Evolutionary conservation across 2,888 invertebrate species (phyloP), one percentile per base, ranked within the genome.

Genomic region (Drosophila mulleri): DNA sequence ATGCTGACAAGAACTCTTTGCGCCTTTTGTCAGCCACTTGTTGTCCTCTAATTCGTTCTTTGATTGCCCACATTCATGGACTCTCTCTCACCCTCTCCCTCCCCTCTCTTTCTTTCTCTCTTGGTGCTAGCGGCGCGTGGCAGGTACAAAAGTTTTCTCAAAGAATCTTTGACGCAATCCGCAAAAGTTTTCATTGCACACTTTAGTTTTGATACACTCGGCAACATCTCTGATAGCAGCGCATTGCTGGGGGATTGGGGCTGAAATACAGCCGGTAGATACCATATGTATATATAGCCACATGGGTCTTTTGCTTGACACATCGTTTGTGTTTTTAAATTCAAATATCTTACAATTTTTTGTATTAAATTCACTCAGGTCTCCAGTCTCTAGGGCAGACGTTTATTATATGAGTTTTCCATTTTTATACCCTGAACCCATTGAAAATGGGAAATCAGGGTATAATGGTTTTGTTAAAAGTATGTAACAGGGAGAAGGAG

Each of bases 1-100:
- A 59, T 70, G 63, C 39, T 44, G 71, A 53, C 47, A 56, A 50
- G 57, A 67, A 48, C 53, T 66, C 54, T 62, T 64, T 75, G 66
- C 53, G 67, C 67, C 67, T 70, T 69, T 72, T 78, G 53, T 47
- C 78, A 67, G 75, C 75, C 71, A 78, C 80, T 82, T 84, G 83
- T 85, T 83, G 75, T 78, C 32, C 47, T 64, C 53, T 65, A 75
- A 79, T 73, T 50, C 48, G 63, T 66, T 59, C 56, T 67, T 66
- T 73, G 72, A 74, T 74, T 76, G 71, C 68, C 52, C 57, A 59
- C 62, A 58, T 65, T 45, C 64, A 59, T 18, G 44, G 32, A 26
- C 42, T 14, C 45, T 29, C 42, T 42, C 42, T 42, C 4, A 0
- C 4, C 1, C 23, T 14, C 23, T 0, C 7, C 8, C 45, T 7